A percentile compares a stretch with the other conserved stretches of the same genome.
phyloP scores from a whole-genome alignment of 2,797 vertebrate species.

The Anabas testudineus region DNA sequence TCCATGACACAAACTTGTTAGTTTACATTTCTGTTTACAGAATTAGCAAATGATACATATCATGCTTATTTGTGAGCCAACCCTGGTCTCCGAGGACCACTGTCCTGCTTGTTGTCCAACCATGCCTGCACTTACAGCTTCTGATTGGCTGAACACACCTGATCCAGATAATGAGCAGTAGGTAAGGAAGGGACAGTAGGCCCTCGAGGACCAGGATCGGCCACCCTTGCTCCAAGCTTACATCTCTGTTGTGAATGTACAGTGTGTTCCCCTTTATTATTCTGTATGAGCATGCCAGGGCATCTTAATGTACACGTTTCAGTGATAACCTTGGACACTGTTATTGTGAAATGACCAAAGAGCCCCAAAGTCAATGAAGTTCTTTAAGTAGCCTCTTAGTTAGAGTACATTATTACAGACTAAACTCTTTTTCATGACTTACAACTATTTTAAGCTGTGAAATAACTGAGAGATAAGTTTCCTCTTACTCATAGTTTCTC shows the following conservation, averaged over 20 bases:
- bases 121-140: too few species aligned
- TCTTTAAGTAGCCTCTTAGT: neutral
- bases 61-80: too few species aligned
- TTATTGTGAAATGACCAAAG: neutral
- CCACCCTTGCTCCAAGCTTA: too few species aligned
- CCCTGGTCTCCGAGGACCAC: too few species aligned
- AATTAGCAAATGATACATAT: neutral
- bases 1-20: too few species aligned
- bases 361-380: neutral
- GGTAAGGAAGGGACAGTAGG: too few species aligned
- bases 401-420: neutral
- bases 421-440: slow-evolving; percentile 17
- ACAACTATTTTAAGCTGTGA: slow-evolving; percentile 24
- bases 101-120: too few species aligned
- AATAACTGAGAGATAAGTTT: slow-evolving; percentile 40
- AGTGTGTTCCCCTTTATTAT: neutral
- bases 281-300: neutral
- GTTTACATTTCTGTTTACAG: neutral
- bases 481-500: slow-evolving; percentile 36
- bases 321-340: neutral
- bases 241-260: too few species aligned
- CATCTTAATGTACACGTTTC: neutral
- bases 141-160: too few species aligned
- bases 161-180: too few species aligned
- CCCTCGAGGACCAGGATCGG: too few species aligned